phyloP scores from a whole-genome alignment of 2,113 vertebrate species.

The Desmodus rotundus region DNA sequence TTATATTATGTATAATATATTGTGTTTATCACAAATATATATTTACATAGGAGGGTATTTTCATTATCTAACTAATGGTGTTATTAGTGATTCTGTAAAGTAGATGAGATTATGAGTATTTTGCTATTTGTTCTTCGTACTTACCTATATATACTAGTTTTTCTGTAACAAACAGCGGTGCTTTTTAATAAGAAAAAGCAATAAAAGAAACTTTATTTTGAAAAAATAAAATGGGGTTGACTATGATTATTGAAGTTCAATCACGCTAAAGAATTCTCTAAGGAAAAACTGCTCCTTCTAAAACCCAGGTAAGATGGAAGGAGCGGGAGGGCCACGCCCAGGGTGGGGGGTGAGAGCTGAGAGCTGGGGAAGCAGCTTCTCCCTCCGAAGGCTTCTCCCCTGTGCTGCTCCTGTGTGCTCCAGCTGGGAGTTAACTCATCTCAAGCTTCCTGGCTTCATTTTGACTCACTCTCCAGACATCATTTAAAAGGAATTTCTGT shows the following conservation, averaged over 20 bases:
- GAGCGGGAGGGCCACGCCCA: fast-evolving
- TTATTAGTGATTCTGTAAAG: not conserved
- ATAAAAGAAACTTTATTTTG: not conserved
- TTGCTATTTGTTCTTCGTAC: not conserved
- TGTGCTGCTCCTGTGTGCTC: fast-evolving
- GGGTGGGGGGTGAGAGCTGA: too few relatives aligned
- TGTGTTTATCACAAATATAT: not conserved
- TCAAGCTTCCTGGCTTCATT: not conserved
- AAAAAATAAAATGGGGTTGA: not conserved
- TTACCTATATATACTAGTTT: not conserved
- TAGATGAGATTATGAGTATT: not conserved
- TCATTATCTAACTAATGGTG: not conserved
- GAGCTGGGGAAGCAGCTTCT: not conserved
- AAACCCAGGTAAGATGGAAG: fast-evolving
- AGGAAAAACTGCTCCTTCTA: not conserved
- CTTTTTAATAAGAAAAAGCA: not conserved
- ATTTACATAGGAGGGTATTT: not conserved
- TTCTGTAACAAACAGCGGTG: not conserved
- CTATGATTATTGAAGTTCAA: not conserved
- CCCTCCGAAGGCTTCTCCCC: too few relatives aligned
- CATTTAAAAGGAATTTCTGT: constrained; percentile 65
- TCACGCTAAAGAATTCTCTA: not conserved
- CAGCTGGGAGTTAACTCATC: not conserved
- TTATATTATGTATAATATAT: not conserved
- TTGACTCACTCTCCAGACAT: constrained; percentile 40